Evolutionary conservation across 2,113 vertebrate genomes (phyloP), one percentile per base, ranked within the genome.

Genomic region (Oreochromis niloticus): DNA sequence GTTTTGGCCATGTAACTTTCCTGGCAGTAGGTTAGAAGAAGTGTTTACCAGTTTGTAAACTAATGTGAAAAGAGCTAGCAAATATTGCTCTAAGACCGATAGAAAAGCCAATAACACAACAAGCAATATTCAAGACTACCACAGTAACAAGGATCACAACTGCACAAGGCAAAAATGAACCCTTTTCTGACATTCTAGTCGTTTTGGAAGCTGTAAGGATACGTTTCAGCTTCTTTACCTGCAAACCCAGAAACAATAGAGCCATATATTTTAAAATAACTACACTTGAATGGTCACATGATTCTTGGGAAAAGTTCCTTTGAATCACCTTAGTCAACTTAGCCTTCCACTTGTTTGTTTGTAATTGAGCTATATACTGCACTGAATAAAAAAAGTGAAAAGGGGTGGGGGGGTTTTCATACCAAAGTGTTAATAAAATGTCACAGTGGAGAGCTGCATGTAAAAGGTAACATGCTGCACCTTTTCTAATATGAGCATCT

Each of bases 191-290:
- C 80, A 83, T 63, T 85, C 88, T 79, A 16, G 55, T 85, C 50
- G 83, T 83, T 66, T 83, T 68, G 73, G 52, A 78, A 81, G 52
- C 82, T 83, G 71, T 83, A 85, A 89, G 55, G 81, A 87, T 83
- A 80, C 16, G 36, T 89, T 91, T 88, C 43, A 81, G 50, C 30
- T 91, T 85, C 52, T 85, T 54, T 82, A 89, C 63, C 75, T 90
- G 79, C 56, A 84, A 75, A 14, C 52, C 16, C 6, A 50, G 36
- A 79, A 87, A 73, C 61, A 68, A 52, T 56, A 55, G 7, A 52
- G 50, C 16, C 24, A 50, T 39, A 39, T 66, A 66, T 39, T 66
- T 66, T 66, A 39, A 12, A 39, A 22, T 39, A 66, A 13, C 61
- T 39, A 66, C 34, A 66, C 34, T 39, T 66, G 61, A 66, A n/a